Evolutionary conservation across 2,888 invertebrate genomes (phyloP), one percentile per base, ranked within the genome.

Genomic region (Leucoma salicis): DNA sequence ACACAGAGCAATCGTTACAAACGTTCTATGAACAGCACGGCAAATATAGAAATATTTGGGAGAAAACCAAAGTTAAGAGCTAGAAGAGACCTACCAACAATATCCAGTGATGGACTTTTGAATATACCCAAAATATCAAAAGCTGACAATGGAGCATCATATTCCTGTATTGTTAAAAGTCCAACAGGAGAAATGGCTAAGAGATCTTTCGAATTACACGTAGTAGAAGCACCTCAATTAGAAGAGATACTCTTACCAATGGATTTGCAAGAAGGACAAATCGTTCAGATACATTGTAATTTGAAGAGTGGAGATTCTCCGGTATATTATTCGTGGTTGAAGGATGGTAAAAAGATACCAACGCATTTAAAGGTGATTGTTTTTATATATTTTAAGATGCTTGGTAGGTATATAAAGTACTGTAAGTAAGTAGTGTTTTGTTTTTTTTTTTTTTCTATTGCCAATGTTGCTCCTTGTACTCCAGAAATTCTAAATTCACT

Each of bases 201-300:
- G 49, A 90, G 95, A 35, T 91, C 91, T 0, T 91, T 92, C 48
- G 95, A 95, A 70, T 90, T 95, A 49, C 92, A 92, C 65, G 91
- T 95, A 18, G 93, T 93, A 52, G 88, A 89, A 78, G 95, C 96
- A 0, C 96, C 96, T 0, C 93, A 95, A 46, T 91, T 96, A 66
- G 96, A 96, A 75, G 94, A 96, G 18, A 96, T 97, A 74, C 87
- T 92, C 35, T 93, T 97, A 66, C 95, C 96, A 0, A 90, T 93
- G 45, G 95, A 94, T 74, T 89, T 96, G 12, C 95, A 95, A 81
- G 94, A 97, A 87, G 95, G 95, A 33, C 94, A 96, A 72, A 91
- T 96, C 58, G 95, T 95, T 42, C 94, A 96, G 77, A 95, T 96
- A 54, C 94, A 96, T 45, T 96, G 95, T 74, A 94, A 94, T 59